Base-by-base conservation (phyloP, 2,888 invertebrate genomes). In the Lasioglossum marginatum region DNA sequence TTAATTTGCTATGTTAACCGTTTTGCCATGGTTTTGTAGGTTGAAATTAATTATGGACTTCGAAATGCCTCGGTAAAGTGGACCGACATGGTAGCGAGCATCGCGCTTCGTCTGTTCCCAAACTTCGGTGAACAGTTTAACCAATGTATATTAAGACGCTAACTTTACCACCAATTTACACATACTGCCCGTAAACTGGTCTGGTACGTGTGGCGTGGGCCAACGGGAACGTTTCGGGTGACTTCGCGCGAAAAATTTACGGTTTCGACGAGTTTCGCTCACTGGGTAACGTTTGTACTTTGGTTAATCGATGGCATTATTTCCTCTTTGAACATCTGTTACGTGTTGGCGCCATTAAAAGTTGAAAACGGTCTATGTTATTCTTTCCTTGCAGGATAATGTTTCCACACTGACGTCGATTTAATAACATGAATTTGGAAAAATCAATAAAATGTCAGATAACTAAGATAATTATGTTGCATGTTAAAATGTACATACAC, bases 81-180 rank as follows among this genome's bases (percentile, higher is more conserved):
- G 91, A 90, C 88, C 88, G 86, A 82, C 85, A 83, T 74, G 76
- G 79, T 80, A 84, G 83, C 78, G 81, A 81, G 85, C 79, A 81
- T 86, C 82, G 77, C 72, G 86, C 89, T 84, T 83, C 87, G 90
- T 90, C 86, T 86, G 87, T 83, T 87, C 80, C 43, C 84, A 89
- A 90, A 90, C 90, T 91, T 90, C 80, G 81, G 66, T 84, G 88
- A 91, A 91, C 91, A 90, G 91, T 91, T 91, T 91, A 91, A 87
- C 90, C 91, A 90, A 91, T 90, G 91, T 91, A 91, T 91, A 91
- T 91, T 90, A 91, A 91, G 90, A 91, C 91, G 86, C 88, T 85
- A 91, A 91, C 90, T 91, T 91, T 86, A 82, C 90, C 91, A 86
- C 87, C 90, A 90, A 90, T 90, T 90, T 90, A 78, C 89, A 88